Evolutionary conservation across 2,888 invertebrate genomes (phyloP), one percentile per base, ranked within the genome.

Genomic region (Latrodectus elegans): DNA sequence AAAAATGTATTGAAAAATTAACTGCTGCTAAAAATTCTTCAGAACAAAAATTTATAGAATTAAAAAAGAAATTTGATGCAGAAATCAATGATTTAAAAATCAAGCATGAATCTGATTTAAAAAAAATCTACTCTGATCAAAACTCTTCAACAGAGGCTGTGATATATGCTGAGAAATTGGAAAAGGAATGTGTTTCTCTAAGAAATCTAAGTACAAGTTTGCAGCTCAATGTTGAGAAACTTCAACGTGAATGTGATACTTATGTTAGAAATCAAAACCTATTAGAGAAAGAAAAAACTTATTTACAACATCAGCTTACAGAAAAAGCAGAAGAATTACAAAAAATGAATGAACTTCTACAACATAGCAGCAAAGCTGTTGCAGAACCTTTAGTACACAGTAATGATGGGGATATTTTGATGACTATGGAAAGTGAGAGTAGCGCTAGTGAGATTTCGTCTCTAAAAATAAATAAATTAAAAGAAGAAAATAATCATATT

Each of bases 1-100:
- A 90, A 73, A 71, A 65, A 11, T 53, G 90, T 60, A 79, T 89
- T 55, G 89, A 89, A 77, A 89, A 85, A n/a, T 55, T 89, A 17
- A 76, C 81, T 26, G 11, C 51, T 64, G 67, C 86, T 6, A 89
- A 89, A 85, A 52, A 9, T 15, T 76, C 72, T 26, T 79, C 83
- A 9, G 90, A 90, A 26, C 78, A 82, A 65, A 89, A 89, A 65
- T 15, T 88, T 8, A 53, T 73, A 52, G 82, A 64, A 38, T 38
- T 76, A 49, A 89, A 78, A 73, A 84, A 84, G 73, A 72, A 70
- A 11, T 75, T 72, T 60, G 14, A 26, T n/a, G 26, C 11, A 52
- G 76, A 74, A 60, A 55, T 76, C 14, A 77, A 68, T 65, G 38
- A 38, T 22, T 14, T 88, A 14, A 22, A 88, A 75, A 64, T 70